These are phyloP conservation scores for Fregata magnificens DNA, from an alignment of 2,113 vertebrate species.

Conservation along the genomic window DNA sequence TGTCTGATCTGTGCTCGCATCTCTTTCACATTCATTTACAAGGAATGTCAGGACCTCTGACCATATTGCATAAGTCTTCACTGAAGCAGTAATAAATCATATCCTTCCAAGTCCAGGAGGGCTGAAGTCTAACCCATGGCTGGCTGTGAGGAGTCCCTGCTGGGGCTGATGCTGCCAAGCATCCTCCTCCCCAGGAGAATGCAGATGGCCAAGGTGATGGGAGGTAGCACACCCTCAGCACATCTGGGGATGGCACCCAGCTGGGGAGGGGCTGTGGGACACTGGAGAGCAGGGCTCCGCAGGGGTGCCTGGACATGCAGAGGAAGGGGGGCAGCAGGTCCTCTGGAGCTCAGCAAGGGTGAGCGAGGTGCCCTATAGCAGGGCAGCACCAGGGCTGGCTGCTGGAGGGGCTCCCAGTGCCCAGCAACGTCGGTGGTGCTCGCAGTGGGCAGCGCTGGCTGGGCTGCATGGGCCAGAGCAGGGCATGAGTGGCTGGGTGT, in stretches of 20 bases:
- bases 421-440: too few species aligned
- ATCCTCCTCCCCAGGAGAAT: not conserved
- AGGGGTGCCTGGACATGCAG: not conserved
- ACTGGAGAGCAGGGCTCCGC: not conserved
- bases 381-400: too few species aligned
- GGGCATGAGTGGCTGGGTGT: too few species aligned
- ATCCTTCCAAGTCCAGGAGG: not conserved
- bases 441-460: too few species aligned
- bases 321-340: not conserved
- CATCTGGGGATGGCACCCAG: rapidly evolving
- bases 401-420: too few species aligned
- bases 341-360: too few species aligned
- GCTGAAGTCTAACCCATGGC: not conserved
- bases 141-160: not conserved
- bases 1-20: not conserved
- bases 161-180: not conserved
- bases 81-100: not conserved
- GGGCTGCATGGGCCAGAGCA: too few species aligned
- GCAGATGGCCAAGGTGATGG: rapidly evolving
- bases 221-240: not conserved
- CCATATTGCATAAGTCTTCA: too few species aligned
- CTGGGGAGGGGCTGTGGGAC: not conserved
- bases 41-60: not conserved
- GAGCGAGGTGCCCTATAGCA: too few species aligned
- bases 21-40: not conserved